These are phyloP conservation scores for Equus przewalskii DNA, from an alignment of 2,113 vertebrate species.

Conservation along the genomic window DNA sequence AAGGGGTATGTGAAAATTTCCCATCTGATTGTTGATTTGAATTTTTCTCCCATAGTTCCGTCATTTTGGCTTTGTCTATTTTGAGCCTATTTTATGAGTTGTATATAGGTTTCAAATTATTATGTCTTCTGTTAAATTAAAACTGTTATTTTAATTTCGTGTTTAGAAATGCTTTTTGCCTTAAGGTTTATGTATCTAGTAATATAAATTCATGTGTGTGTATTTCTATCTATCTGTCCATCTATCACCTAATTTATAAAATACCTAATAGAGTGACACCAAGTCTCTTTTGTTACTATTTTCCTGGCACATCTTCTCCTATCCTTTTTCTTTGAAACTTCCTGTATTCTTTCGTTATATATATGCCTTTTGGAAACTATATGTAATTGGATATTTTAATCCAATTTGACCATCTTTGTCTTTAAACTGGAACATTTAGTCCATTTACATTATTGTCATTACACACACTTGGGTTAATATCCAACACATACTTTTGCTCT, in stretches of 20 bases:
- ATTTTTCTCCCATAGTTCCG: not conserved
- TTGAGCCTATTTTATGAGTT: slow-evolving; percentile 16
- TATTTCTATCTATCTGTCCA: not conserved
- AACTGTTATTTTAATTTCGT: not conserved
- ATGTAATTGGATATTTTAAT: not conserved
- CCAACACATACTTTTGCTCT: not conserved
- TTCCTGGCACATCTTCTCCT: not conserved
- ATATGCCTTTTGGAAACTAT: not conserved
- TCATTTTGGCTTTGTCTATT: slow-evolving; percentile 27
- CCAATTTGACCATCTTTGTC: not conserved
- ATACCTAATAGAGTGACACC: not conserved
- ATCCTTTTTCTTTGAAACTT: not conserved
- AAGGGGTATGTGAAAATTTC: not conserved
- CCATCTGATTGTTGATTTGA: not conserved
- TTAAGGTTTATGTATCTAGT: not conserved
- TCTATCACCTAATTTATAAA: not conserved
- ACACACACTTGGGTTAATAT: not conserved
- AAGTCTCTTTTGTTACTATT: not conserved
- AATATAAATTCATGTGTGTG: not conserved
- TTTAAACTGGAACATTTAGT: not conserved
- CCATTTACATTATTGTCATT: not conserved
- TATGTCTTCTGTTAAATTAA: not conserved
- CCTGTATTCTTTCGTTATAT: not conserved
- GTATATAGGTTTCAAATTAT: not conserved
- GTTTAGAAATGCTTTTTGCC: not conserved